Percentiles rank a stretch among this genome's conserved stretches.
phyloP scores from a whole-genome alignment of 2,888 invertebrate species.

The Escarpia spicata region DNA sequence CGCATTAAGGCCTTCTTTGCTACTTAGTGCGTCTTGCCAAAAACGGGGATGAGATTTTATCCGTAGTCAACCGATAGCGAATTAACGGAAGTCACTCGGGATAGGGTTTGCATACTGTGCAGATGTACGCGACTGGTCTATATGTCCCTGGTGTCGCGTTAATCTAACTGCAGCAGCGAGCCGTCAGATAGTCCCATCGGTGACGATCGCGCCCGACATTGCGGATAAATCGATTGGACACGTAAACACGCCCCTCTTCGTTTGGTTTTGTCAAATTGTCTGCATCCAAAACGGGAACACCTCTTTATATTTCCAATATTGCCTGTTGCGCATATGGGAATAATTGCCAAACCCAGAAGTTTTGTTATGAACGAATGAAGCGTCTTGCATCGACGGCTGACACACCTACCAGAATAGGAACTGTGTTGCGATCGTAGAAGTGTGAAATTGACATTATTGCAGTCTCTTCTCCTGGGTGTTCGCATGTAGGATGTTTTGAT shows the following conservation, averaged over 20 bases:
- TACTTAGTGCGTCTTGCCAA: background rate
- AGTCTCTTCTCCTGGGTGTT: background rate
- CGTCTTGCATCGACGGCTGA: background rate
- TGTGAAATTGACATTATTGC: background rate
- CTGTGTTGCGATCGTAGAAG: background rate
- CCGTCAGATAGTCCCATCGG: background rate
- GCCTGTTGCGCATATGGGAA: background rate
- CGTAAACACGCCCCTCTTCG: background rate
- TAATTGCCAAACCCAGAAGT: background rate
- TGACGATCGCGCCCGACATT: background rate
- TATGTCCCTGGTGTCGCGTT: background rate
- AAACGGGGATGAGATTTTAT: background rate
- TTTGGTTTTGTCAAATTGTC: background rate
- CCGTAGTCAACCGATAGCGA: background rate
- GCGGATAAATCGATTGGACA: background rate
- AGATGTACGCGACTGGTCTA: background rate
- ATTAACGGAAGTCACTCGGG: background rate
- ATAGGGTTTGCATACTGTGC: slow-evolving; percentile 6
- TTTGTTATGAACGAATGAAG: no score
- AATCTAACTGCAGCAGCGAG: background rate
- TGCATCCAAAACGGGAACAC: background rate
- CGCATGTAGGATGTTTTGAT: background rate
- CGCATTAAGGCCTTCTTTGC: background rate
- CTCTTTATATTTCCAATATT: background rate
- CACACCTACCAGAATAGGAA: background rate